A percentile compares a stretch with the other conserved stretches of the same genome.
These are phyloP conservation scores for Eupelmus urozonus DNA, from an alignment of 2,888 invertebrate species.

Conservation along the genomic window DNA sequence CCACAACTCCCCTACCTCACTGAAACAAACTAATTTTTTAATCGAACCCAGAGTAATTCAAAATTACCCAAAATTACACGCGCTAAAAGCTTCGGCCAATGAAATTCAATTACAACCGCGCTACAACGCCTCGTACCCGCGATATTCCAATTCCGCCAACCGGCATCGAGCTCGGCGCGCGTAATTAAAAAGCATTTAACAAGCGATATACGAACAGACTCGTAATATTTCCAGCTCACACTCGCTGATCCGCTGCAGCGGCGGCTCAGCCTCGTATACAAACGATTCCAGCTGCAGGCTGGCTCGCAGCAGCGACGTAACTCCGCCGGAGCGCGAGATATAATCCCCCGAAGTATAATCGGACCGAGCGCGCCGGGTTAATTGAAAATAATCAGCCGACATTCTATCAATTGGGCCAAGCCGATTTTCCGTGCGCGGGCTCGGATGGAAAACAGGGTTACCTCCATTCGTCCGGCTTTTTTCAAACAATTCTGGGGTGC, in stretches of 20 bases:
- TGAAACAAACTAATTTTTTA: no score
- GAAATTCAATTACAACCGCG: conserved; percentile 18
- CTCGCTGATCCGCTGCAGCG: no score
- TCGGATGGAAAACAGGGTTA: not conserved
- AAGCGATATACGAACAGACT: not conserved
- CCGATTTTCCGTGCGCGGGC: conserved; percentile 20
- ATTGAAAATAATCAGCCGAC: conserved; percentile 59
- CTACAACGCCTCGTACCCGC: no score
- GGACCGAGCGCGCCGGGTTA: conserved; percentile 22
- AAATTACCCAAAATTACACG: not conserved
- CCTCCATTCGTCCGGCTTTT: not conserved
- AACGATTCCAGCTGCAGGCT: no score
- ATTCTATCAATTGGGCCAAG: conserved; percentile 55
- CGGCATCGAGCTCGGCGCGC: not conserved
- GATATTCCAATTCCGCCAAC: no score
- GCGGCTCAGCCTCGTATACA: no score
- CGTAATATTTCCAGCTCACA: no score
- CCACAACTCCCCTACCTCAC: no score
- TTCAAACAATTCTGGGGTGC: not conserved
- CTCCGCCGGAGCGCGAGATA: not conserved
- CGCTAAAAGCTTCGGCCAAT: conserved; percentile 6
- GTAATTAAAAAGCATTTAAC: conserved; percentile 38
- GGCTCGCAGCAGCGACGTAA: not conserved
- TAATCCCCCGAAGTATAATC: conserved; percentile 48
- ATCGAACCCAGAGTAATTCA: no score